These are phyloP conservation scores for Trissolcus brochymenae DNA, from an alignment of 2,888 invertebrate genomes.

Conservation along the genomic window DNA sequence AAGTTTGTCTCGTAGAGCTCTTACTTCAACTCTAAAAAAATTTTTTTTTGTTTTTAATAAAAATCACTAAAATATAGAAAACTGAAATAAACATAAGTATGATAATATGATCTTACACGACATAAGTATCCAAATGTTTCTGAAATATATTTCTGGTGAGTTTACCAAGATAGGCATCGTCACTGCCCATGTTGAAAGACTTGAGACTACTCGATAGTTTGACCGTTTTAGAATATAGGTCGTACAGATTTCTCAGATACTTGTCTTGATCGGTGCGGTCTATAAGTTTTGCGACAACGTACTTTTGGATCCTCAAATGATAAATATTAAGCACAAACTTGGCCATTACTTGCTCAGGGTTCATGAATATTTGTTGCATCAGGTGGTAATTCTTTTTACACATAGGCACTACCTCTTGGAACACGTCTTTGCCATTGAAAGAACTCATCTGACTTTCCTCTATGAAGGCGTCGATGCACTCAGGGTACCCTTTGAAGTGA, in stretches of 20 bases:
- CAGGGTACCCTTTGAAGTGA: constrained; percentile 97
- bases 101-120: constrained; percentile 78
- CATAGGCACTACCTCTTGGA: constrained; percentile 91
- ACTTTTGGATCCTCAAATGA: constrained; percentile 91
- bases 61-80: not conserved
- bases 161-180: constrained; percentile 86
- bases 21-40: constrained; percentile 81
- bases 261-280: constrained; percentile 90
- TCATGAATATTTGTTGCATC: constrained; percentile 93
- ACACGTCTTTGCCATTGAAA: constrained; percentile 91
- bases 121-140: constrained; percentile 86
- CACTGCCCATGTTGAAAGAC: constrained; percentile 86
- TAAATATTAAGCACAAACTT: constrained; percentile 98
- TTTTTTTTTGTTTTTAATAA: not conserved
- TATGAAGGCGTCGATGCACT: constrained; percentile 97
- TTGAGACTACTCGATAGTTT: constrained; percentile 86
- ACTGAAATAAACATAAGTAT: not conserved
- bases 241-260: constrained; percentile 91
- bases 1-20: constrained; percentile 87
- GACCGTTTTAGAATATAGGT: constrained; percentile 90
- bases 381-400: constrained; percentile 91
- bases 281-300: constrained; percentile 87
- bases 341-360: constrained; percentile 97
- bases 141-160: constrained; percentile 88
- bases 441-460: constrained; percentile 96